phyloP scores from a whole-genome alignment of 2,113 vertebrate genomes.

The Spea multiplicata region DNA sequence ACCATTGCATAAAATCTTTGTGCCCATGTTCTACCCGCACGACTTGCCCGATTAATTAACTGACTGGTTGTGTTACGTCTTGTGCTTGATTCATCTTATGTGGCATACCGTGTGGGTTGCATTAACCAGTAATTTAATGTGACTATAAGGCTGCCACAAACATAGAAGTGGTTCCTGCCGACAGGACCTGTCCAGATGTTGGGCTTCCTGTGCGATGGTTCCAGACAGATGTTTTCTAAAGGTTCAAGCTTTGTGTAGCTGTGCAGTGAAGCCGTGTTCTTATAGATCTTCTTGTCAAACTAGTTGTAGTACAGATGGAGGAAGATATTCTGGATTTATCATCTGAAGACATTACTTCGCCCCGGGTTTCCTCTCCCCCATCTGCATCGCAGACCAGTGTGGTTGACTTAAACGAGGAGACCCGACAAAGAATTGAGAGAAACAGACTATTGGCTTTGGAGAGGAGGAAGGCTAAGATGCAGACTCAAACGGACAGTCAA shows the following conservation, averaged over 20 bases:
- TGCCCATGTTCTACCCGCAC: no score
- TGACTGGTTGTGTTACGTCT: no score
- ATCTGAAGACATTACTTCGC: conserved; percentile 51
- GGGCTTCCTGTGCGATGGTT: conserved; percentile 91
- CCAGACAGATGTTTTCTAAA: conserved; percentile 68
- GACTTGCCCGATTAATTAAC: no score
- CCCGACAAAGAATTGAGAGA: conserved; percentile 74
- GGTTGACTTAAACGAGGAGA: conserved; percentile 75
- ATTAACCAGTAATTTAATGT: conserved; percentile 69
- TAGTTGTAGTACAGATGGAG: conserved; percentile 42
- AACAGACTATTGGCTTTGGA: conserved; percentile 84
- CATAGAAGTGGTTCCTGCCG: conserved; percentile 89
- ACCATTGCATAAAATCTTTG: no score
- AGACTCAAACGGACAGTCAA: conserved; percentile 57
- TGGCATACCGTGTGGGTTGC: conserved; percentile 66
- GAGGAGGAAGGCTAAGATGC: conserved; percentile 72
- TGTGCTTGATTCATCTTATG: not conserved
- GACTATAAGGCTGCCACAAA: conserved; percentile 69
- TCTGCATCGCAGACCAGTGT: not conserved
- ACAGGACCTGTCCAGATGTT: conserved; percentile 83
- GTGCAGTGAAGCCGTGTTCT: not conserved
- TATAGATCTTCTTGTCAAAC: not conserved
- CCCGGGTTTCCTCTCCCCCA: conserved; percentile 11
- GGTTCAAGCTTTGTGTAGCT: not conserved
- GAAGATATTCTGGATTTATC: not conserved